Conservation (phyloP, 2,888 invertebrate genomes). For the Trissoscelio sp. region DNA sequence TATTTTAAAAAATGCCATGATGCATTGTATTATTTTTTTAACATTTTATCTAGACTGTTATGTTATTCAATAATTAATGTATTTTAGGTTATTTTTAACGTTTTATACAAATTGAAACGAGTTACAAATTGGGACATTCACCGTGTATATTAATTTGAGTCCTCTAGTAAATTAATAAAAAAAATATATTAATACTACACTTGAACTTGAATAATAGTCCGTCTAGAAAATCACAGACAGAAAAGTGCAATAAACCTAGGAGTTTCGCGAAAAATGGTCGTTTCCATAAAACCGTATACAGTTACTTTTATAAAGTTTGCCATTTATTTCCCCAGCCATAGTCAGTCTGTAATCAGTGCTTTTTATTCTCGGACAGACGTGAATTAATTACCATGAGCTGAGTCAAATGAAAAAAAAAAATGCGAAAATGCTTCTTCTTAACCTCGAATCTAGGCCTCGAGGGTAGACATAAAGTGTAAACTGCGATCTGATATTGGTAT, state of each 20-base stretch:
- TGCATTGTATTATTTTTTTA: too few relatives aligned
- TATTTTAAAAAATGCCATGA: too few relatives aligned
- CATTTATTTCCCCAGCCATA: conserved; percentile 1
- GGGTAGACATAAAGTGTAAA: conserved; percentile 42
- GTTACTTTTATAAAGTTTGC: conserved; percentile 21
- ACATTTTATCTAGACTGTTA: too few relatives aligned
- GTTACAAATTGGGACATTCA: too few relatives aligned
- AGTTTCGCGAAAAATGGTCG: too few relatives aligned
- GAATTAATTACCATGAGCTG: conserved; percentile 29
- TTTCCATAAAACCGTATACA: conserved; percentile 27
- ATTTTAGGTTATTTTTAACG: too few relatives aligned
- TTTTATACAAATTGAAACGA: too few relatives aligned
- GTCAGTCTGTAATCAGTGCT: conserved; percentile 17
- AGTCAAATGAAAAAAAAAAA: conserved; percentile 8
- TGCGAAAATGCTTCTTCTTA: background rate
- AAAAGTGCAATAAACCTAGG: conserved; percentile 4
- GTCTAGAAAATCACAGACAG: background rate
- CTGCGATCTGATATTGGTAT: conserved; percentile 50
- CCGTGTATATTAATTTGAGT: too few relatives aligned
- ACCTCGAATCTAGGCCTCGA: conserved; percentile 29
- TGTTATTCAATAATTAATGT: too few relatives aligned
- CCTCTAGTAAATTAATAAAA: too few relatives aligned
- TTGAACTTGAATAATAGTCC: background rate
- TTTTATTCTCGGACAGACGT: conserved; percentile 22
- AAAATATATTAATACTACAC: too few relatives aligned